Evolutionary conservation across 2,113 vertebrate species (phyloP).

Genomic region (Epinephelus moara): DNA sequence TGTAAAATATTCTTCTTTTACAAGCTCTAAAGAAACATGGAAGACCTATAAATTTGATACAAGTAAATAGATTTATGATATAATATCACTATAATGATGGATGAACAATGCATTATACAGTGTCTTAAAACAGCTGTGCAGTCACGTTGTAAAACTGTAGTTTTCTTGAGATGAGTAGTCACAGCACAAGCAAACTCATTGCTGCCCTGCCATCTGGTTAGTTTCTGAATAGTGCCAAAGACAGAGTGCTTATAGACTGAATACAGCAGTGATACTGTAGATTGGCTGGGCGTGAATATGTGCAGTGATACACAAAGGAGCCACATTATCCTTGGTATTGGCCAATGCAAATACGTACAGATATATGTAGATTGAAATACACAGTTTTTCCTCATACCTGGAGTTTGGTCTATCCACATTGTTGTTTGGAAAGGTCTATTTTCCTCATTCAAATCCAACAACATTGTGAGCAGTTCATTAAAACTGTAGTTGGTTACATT

Average conservation of each 20-base stretch:
- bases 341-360: neutral
- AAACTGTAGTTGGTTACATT: too few relatives aligned
- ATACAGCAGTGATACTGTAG: slow-evolving; percentile 9
- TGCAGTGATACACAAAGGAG: neutral
- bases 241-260: slow-evolving; percentile 14
- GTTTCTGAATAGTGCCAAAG: slow-evolving; percentile 28
- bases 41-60: neutral
- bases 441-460: neutral
- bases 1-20: slow-evolving; percentile 1
- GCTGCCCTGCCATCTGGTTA: slow-evolving; percentile 42
- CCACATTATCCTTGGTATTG: neutral
- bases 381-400: neutral
- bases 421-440: neutral
- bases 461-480: neutral
- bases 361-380: neutral
- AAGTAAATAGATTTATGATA: neutral
- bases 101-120: neutral
- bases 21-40: neutral
- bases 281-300: neutral
- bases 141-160: slow-evolving; percentile 5
- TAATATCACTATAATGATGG: neutral
- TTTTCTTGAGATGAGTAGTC: slow-evolving; percentile 22
- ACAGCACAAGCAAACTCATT: slow-evolving; percentile 21
- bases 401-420: neutral
- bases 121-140: slow-evolving; percentile 1